Conservation (phyloP, 2,888 invertebrate genomes). For the Rhaphigaster nebulosa region DNA sequence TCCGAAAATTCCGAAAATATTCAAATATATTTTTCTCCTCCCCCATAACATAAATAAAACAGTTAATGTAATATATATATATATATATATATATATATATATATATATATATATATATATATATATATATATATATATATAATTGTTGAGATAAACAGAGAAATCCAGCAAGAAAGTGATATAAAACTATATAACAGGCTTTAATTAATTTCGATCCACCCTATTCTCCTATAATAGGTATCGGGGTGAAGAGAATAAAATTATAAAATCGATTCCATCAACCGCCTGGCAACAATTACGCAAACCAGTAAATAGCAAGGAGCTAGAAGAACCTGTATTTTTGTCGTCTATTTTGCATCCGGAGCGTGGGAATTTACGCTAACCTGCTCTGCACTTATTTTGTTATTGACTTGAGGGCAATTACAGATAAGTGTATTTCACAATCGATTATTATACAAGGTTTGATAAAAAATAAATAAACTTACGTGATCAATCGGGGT, state of each 20-base stretch:
- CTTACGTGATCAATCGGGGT: no score
- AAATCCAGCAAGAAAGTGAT: no score
- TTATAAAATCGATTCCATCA: neutral
- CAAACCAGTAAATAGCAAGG: slow-evolving; percentile 5
- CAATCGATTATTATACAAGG: neutral
- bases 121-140: no score
- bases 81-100: no score
- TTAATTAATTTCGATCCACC: neutral
- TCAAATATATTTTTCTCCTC: no score
- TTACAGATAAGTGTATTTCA: neutral
- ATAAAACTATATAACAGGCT: no score
- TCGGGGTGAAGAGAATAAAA: neutral
- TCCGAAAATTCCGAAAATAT: no score
- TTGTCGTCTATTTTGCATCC: slow-evolving; percentile 14
- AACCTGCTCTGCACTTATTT: neutral
- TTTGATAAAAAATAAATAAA: neutral
- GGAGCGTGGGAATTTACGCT: slow-evolving; percentile 6
- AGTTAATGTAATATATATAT: no score
- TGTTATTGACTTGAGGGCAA: neutral
- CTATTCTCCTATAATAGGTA: neutral
- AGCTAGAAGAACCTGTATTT: neutral
- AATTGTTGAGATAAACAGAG: no score
- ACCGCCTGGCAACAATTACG: neutral
- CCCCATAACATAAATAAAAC: no score
- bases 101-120: no score